A percentile compares a stretch with the other conserved stretches of the same genome.
Evolutionary conservation across 2,888 invertebrate species (phyloP).

Genomic region (Norana najaformis): DNA sequence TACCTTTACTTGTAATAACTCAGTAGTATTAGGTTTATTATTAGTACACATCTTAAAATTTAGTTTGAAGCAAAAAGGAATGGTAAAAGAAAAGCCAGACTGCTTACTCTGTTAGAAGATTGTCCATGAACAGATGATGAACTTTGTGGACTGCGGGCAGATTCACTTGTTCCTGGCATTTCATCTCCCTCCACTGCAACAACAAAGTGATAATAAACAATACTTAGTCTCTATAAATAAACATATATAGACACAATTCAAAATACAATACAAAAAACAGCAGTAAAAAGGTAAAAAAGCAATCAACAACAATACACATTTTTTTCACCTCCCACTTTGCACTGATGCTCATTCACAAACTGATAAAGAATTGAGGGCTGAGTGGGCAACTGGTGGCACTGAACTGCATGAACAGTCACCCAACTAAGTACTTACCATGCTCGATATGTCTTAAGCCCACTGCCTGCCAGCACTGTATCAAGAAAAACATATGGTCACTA

Average conservation of each 20-base stretch:
- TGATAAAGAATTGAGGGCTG: neutral
- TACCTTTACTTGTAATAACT: too few relatives aligned
- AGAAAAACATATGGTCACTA: neutral
- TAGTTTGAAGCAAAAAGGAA: neutral
- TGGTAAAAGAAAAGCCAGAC: neutral
- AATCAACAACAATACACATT: too few relatives aligned
- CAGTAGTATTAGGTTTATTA: too few relatives aligned
- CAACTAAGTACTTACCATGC: neutral
- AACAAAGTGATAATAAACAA: neutral
- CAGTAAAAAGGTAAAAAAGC: too few relatives aligned
- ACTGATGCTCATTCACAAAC: neutral
- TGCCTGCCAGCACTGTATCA: neutral
- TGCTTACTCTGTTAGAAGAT: neutral
- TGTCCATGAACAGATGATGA: neutral
- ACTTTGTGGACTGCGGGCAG: neutral
- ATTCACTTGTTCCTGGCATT: constrained; percentile 7
- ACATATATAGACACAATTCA: neutral
- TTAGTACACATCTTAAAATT: too few relatives aligned
- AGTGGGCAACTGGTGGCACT: too few relatives aligned
- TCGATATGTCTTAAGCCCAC: neutral
- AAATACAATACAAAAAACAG: too few relatives aligned
- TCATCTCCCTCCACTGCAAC: neutral
- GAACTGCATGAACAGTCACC: too few relatives aligned
- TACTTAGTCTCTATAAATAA: neutral
- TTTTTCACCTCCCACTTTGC: too few relatives aligned